These are phyloP conservation scores for Cyclura pinguis DNA, from an alignment of 2,797 vertebrate species.

Conservation along the genomic window DNA sequence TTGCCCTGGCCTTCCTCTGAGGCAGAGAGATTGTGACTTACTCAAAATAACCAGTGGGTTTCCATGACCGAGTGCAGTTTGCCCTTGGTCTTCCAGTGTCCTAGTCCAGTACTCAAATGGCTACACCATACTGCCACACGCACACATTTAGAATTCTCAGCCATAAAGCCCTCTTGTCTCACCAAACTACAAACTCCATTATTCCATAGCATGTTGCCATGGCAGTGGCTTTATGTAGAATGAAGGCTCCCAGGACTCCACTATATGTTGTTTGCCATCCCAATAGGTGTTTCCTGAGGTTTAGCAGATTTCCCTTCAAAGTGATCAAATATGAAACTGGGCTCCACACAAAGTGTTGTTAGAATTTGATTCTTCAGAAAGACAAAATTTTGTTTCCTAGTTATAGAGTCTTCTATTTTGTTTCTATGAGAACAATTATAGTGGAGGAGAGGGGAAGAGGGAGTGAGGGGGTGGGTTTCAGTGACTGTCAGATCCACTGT, in stretches of 20 bases:
- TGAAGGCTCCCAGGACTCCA: background rate
- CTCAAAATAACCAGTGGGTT: no score
- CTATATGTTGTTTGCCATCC: background rate
- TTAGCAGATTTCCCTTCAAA: background rate
- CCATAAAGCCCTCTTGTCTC: no score
- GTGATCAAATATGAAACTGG: background rate
- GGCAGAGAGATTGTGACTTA: no score
- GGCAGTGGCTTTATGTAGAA: no score
- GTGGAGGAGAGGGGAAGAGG: background rate
- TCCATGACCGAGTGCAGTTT: no score
- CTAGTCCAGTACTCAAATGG: no score
- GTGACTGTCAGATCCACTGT: background rate
- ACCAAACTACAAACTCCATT: no score
- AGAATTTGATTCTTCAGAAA: background rate
- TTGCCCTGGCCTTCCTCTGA: no score
- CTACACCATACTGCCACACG: no score
- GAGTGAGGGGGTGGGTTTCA: background rate
- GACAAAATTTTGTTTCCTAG: background rate
- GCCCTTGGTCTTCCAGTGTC: no score
- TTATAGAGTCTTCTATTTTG: background rate
- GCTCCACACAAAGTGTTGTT: background rate
- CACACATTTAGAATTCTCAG: no score
- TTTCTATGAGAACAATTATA: background rate
- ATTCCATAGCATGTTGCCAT: no score
- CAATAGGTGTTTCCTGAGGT: background rate